Percentiles rank a stretch among this genome's conserved stretches.
Conservation (phyloP, 2,888 invertebrate species). For the Synergus itoensis region DNA sequence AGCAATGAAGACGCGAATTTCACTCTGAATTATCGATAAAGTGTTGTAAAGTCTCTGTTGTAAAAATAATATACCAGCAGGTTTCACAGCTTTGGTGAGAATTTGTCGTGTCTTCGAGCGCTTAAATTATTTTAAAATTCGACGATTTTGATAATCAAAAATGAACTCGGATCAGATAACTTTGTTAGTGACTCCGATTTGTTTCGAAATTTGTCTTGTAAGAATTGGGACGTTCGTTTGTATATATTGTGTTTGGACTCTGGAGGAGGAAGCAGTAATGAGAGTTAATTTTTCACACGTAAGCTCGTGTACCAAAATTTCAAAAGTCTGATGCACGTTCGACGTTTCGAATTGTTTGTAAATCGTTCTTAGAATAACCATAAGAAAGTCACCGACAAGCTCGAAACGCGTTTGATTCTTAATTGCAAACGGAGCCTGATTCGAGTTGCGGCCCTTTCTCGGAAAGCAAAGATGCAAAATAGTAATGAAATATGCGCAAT, state of each 20-base stretch:
- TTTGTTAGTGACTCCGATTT: neutral
- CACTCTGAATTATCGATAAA: conserved; percentile 28
- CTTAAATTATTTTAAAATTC: conserved; percentile 12
- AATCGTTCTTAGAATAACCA: conserved; percentile 7
- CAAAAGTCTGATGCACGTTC: conserved; percentile 35
- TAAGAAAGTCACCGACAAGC: conserved; percentile 28
- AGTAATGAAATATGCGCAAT: conserved; percentile 60
- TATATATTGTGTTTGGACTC: conserved; percentile 22
- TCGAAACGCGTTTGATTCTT: conserved; percentile 31
- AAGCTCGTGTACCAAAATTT: neutral
- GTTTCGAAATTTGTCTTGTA: neutral
- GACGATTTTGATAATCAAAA: conserved; percentile 4
- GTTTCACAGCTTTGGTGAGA: conserved; percentile 33
- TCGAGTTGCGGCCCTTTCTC: conserved; percentile 40
- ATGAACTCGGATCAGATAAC: neutral
- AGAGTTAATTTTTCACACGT: neutral
- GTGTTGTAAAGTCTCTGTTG: conserved; percentile 27
- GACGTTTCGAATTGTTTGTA: conserved; percentile 27
- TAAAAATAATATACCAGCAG: conserved; percentile 9
- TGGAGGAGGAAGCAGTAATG: neutral
- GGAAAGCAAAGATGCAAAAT: conserved; percentile 43
- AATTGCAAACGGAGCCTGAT: conserved; percentile 29
- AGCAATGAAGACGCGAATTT: conserved; percentile 28
- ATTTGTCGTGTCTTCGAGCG: conserved; percentile 25
- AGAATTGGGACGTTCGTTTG: conserved; percentile 17